Conservation (phyloP, 2,113 vertebrate genomes). For the Illadopsis cleaveri region DNA sequence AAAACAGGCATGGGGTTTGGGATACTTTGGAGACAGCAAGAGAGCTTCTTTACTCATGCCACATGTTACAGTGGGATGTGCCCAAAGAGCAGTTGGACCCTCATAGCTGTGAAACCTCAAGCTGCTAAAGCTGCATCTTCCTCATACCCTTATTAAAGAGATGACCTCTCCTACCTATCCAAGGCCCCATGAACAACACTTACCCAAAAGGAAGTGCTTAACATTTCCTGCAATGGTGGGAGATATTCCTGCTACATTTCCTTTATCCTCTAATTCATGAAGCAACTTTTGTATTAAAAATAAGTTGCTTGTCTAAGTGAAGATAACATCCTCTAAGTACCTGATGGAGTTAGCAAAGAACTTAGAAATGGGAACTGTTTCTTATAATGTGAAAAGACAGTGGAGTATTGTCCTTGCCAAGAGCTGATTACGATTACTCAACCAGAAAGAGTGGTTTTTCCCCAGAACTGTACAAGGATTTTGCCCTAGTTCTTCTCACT, state of each 20-base stretch:
- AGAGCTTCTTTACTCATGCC: background rate
- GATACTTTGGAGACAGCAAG: background rate
- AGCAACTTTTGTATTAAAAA: background rate
- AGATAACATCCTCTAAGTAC: background rate
- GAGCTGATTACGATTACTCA: background rate
- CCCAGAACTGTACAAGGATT: background rate
- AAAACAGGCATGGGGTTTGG: background rate
- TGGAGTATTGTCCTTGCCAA: background rate
- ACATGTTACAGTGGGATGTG: accelerated
- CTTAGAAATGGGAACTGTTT: background rate
- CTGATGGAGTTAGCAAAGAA: background rate
- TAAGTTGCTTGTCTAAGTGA: background rate
- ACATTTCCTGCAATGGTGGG: background rate
- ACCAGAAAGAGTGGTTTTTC: background rate
- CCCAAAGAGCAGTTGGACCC: background rate
- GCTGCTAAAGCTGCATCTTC: background rate
- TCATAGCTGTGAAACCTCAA: background rate
- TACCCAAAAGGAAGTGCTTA: background rate
- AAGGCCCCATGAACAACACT: background rate
- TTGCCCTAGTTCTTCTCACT: background rate
- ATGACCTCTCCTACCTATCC: background rate
- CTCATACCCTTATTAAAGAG: background rate
- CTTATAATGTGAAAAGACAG: background rate
- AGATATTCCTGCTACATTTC: background rate
- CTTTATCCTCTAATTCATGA: background rate